Percentiles rank a stretch among this genome's conserved stretches.
These are phyloP conservation scores for Spheniscus humboldti DNA, from an alignment of 2,797 vertebrate species.

Conservation along the genomic window DNA sequence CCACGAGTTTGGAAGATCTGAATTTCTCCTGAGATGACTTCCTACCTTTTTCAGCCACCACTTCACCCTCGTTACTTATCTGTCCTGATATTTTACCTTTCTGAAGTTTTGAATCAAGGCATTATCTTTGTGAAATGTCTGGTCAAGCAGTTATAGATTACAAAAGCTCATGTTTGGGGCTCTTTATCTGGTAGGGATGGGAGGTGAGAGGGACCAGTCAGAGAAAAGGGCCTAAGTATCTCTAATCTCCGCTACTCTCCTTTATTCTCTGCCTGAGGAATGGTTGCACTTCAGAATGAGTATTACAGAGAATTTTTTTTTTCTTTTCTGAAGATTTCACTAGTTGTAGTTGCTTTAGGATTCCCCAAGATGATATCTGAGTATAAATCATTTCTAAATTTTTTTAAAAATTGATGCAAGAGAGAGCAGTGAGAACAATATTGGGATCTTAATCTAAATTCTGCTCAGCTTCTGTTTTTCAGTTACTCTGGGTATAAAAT, in stretches of 20 bases:
- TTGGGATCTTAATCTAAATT: not conserved
- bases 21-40: not conserved
- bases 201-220: not conserved
- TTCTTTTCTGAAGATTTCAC: not conserved
- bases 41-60: not conserved
- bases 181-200: not conserved
- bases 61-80: not conserved
- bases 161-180: not conserved
- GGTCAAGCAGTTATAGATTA: not conserved
- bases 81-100: not conserved
- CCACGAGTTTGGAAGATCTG: accelerated
- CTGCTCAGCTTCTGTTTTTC: not conserved
- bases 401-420: not conserved
- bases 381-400: not conserved
- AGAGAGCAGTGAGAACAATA: not conserved
- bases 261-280: not conserved
- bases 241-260: not conserved
- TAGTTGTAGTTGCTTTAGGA: not conserved
- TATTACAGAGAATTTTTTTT: not conserved
- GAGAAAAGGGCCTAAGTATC: not conserved
- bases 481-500: not conserved
- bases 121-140: not conserved
- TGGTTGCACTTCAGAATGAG: not conserved
- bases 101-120: not conserved
- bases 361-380: not conserved